A percentile compares a stretch with the other conserved stretches of the same genome.
Evolutionary conservation across 2,113 vertebrate species (phyloP).

Genomic region (Bujurquina vittata): DNA sequence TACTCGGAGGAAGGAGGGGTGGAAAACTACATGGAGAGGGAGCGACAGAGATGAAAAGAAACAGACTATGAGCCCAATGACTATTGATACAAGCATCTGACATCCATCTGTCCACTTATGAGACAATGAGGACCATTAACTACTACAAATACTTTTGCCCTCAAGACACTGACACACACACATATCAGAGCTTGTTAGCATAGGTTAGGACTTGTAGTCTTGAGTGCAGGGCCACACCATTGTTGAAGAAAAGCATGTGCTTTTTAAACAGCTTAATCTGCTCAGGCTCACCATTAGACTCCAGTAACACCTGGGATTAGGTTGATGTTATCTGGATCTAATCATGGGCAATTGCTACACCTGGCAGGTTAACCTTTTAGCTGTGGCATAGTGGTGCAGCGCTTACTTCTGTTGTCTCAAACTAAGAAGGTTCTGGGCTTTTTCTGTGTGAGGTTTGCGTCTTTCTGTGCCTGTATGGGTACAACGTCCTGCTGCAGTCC

Average conservation of each 20-base stretch:
- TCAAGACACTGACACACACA: neutral
- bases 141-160: conserved; percentile 1
- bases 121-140: neutral
- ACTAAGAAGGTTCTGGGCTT: neutral
- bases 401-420: neutral
- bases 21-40: neutral
- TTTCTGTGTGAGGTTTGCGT: neutral
- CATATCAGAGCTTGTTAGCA: neutral
- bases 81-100: conserved; percentile 2
- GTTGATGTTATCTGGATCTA: neutral
- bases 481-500: neutral
- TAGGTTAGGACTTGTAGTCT: neutral
- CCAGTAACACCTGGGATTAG: neutral
- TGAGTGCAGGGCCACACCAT: neutral
- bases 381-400: neutral
- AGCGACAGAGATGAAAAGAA: conserved; percentile 26
- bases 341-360: neutral
- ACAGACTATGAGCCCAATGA: neutral
- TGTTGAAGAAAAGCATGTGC: neutral
- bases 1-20: neutral
- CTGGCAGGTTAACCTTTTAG: neutral
- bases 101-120: neutral
- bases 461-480: neutral
- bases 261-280: neutral
- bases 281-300: neutral